A percentile compares a stretch with the other conserved stretches of the same genome.
Evolutionary conservation across 2,888 invertebrate species (phyloP).

Genomic region (Sclerodermus sp.): DNA sequence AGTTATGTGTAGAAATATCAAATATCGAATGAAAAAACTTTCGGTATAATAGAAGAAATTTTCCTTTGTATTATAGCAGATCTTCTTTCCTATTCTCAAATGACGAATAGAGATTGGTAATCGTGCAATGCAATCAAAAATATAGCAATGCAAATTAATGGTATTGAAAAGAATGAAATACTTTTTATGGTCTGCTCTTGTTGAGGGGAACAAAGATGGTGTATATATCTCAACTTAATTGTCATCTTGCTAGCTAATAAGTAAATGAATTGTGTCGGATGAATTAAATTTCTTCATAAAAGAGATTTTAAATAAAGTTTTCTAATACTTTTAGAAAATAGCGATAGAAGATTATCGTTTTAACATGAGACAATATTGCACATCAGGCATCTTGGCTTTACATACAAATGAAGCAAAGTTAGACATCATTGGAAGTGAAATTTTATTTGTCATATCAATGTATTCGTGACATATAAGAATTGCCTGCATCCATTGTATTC

Average conservation of each 20-base stretch:
- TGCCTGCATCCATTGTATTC: not conserved
- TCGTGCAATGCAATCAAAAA: not conserved
- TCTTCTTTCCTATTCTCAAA: not conserved
- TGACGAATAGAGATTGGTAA: constrained; percentile 5
- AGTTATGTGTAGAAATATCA: constrained; percentile 30
- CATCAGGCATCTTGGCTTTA: too few species aligned
- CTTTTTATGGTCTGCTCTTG: not conserved
- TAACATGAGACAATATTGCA: too few species aligned
- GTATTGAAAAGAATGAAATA: not conserved
- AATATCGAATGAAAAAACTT: constrained; percentile 6
- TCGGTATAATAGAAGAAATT: constrained; percentile 5
- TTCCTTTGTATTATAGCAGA: not conserved
- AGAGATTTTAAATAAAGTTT: too few species aligned
- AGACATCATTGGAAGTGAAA: too few species aligned
- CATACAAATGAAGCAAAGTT: too few species aligned
- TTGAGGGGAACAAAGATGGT: too few species aligned
- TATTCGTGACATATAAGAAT: constrained; percentile 14
- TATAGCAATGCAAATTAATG: constrained; percentile 5
- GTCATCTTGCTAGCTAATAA: too few species aligned
- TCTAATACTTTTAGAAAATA: too few species aligned
- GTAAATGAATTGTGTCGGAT: too few species aligned
- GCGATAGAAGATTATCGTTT: too few species aligned
- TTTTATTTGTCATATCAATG: constrained; percentile 9
- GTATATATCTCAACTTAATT: too few species aligned
- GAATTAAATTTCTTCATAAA: too few species aligned